phyloP scores from a whole-genome alignment of 2,888 invertebrate genomes.

The Nomada flava region DNA sequence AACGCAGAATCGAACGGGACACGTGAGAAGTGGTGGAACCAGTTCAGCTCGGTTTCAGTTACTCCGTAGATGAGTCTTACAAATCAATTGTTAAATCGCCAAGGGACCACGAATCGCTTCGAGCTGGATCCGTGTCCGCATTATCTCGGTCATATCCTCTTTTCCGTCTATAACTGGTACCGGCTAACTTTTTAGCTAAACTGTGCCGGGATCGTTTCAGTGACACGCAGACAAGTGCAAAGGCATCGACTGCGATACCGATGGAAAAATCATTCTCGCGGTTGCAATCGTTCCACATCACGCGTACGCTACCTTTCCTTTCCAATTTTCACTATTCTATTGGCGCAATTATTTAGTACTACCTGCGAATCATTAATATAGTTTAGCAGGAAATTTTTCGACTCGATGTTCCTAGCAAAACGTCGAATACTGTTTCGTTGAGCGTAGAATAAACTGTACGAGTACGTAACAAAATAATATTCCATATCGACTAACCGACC shows the following conservation, averaged over 20 bases:
- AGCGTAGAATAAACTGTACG: too few relatives aligned
- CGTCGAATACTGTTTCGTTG: too few relatives aligned
- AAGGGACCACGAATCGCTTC: slow-evolving; percentile 65
- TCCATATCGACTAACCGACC: too few relatives aligned
- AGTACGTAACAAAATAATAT: too few relatives aligned
- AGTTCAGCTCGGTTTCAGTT: slow-evolving; percentile 45
- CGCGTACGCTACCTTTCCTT: background rate
- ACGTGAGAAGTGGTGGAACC: background rate
- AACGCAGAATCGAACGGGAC: background rate
- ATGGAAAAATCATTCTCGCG: slow-evolving; percentile 51
- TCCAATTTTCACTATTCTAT: too few relatives aligned
- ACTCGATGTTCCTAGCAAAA: too few relatives aligned
- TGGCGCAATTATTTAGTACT: too few relatives aligned
- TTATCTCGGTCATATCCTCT: slow-evolving; percentile 75
- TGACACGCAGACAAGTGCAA: slow-evolving; percentile 33
- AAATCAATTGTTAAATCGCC: slow-evolving; percentile 76
- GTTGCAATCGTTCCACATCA: slow-evolving; percentile 38
- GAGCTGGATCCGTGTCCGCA: slow-evolving; percentile 60
- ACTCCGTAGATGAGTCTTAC: slow-evolving; percentile 52
- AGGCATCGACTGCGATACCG: slow-evolving; percentile 56
- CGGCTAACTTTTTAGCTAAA: slow-evolving; percentile 43
- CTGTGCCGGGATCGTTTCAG: slow-evolving; percentile 47
- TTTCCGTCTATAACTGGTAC: slow-evolving; percentile 57
- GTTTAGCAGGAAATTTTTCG: too few relatives aligned
- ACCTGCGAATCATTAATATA: too few relatives aligned